Base-by-base conservation (phyloP, 2,888 invertebrate genomes). In the Syrphus vitripennis region DNA sequence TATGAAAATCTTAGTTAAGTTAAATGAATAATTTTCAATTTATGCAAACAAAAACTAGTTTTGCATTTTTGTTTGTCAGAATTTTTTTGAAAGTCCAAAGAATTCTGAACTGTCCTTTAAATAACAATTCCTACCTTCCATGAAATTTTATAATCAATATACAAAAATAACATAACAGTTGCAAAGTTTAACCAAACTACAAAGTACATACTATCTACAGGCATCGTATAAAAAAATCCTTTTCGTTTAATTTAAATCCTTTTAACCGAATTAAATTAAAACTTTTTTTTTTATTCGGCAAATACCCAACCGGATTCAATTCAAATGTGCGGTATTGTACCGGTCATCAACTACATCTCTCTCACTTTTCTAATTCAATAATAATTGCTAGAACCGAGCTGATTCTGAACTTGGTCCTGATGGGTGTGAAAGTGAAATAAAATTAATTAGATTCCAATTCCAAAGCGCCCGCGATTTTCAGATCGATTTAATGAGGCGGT, bases 401-500 rank as follows among this genome's bases (percentile, higher is more conserved):
- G 6, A 7, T 14, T 4, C 14, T 24, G 24, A 50, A 4, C 7
- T 50, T 0, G 34, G 57, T 42, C 16, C 57, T n/a, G 21, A 16
- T 34, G 9, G n/a, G n/a, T 57, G 6, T 16, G 7, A 59, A 37
- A 69, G 69, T 61, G 29, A 72, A 57, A 31, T 14, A 53, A 67
- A 72, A 69, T 55, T 74, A 78, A 79, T 79, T 83, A 79, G 63
- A 55, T 63, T 31, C 63, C 31, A 48, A 65, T 48, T 19, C 3
- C 14, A 61, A n/a, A 40, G n/a, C 40, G 5, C n/a, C 40, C 40
- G 53, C 53, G 48, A 50, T 31, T 40, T 16, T 48, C 57, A 16
- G 78, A 70, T 78, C 69, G 78, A 63, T 74, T 79, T 79, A 83
- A 83, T 74, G 69, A 74, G 79, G 53, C 55, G 79, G 72, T 72